Evolutionary conservation across 2,888 invertebrate species (phyloP), one percentile per base, ranked within the genome.

Genomic region (Hyles lineata): DNA sequence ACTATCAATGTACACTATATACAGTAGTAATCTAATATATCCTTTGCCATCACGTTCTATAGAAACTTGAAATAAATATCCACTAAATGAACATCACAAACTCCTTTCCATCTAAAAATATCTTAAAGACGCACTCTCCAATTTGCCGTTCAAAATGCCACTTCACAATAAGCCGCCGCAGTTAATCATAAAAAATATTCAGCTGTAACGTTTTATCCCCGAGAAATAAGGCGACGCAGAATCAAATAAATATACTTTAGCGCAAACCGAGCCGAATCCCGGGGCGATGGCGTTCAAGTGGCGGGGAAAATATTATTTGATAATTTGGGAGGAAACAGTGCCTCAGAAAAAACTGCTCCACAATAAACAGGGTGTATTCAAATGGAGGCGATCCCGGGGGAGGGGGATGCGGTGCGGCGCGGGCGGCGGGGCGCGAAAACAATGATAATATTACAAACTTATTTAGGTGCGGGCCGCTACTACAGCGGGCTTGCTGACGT

Each of bases 371-470:
- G 90, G 89, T 82, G 88, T 92, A 93, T 93, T 93, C 93, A 93
- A 93, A 93, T 93, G 90, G 92, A 81, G 81, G 80, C 79, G 82
- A 81, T 86, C 84, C 85, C 80, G 74, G 78, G 84, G 89, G 81
- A 74, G 75, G 63, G 79, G 74, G 76, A 79, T 74, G 80, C 77
- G 77, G 72, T 76, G 80, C 72, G 77, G 77, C 75, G 61, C 76
- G 79, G 85, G 70, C 75, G 72, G 77, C 76, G 81, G 81, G 81
- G 80, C 76, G 86, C 85, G 86, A 85, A 90, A 91, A 92, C 92
- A 92, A 92, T 92, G 91, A 92, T 92, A 90, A 93, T 92, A 91
- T 92, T 90, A 91, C 92, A 91, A 92, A 91, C 87, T 92, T 92
- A 90, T 92, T 92, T 92, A 89, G 84, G 84, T 81, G 71, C 75